A percentile compares a stretch with the other conserved stretches of the same genome.
These are phyloP conservation scores for Meghimatium bilineatum DNA, from an alignment of 2,888 invertebrate species.

Conservation along the genomic window DNA sequence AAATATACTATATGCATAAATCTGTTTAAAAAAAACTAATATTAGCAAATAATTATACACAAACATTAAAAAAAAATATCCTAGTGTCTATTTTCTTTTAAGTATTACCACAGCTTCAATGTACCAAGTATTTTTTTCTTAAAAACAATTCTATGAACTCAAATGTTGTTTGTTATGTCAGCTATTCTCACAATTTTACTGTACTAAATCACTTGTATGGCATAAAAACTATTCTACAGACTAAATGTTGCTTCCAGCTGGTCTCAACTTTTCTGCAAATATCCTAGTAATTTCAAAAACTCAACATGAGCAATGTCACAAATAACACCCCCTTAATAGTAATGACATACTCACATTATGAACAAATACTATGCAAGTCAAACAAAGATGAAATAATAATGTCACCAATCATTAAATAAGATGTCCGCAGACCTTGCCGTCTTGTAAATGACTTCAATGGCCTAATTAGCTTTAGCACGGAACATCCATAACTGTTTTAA, in stretches of 20 bases:
- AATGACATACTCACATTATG: background rate
- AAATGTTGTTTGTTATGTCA: background rate
- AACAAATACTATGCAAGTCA: background rate
- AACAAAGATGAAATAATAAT: background rate
- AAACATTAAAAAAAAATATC: no score
- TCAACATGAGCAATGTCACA: background rate
- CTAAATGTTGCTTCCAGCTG: no score
- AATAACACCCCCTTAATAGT: no score
- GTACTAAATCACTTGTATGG: no score
- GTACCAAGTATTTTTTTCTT: no score
- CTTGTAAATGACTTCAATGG: background rate
- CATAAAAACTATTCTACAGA: no score
- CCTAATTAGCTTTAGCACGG: background rate
- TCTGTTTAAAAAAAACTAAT: no score
- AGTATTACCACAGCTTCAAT: background rate
- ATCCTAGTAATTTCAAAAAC: background rate
- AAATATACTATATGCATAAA: no score
- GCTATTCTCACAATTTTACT: background rate
- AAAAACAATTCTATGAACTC: background rate
- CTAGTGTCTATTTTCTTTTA: background rate
- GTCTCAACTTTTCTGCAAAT: background rate
- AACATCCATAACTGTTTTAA: slow-evolving; percentile 48
- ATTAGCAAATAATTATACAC: no score
- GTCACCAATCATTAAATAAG: background rate
- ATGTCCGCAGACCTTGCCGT: background rate